Conservation (phyloP, 2,888 invertebrate genomes). For the Tortricodes alternella region DNA sequence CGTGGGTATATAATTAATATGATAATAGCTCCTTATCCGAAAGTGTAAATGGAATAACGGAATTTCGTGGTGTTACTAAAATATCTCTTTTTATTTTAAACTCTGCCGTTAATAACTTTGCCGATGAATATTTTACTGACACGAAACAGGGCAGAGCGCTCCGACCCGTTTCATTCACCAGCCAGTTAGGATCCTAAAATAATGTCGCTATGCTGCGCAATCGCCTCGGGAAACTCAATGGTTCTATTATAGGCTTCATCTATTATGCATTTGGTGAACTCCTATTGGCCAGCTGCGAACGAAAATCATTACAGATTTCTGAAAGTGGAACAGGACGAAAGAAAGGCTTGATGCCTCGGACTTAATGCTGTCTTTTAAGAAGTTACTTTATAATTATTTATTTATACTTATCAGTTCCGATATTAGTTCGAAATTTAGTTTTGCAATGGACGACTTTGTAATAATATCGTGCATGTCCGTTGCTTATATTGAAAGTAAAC, state of each 20-base stretch:
- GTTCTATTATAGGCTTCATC: constrained; percentile 74
- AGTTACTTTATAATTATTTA: too few species aligned
- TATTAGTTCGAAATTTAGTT: too few species aligned
- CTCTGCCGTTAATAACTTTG: constrained; percentile 25
- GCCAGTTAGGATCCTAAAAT: constrained; percentile 61
- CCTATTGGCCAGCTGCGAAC: constrained; percentile 63
- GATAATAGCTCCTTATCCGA: constrained; percentile 39
- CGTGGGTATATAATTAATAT: constrained; percentile 21
- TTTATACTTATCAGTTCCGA: too few species aligned
- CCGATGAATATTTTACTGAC: constrained; percentile 28
- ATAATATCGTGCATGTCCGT: too few species aligned
- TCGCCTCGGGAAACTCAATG: constrained; percentile 59
- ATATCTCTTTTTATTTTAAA: constrained; percentile 26
- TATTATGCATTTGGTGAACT: constrained; percentile 69
- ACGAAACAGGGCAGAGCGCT: constrained; percentile 27
- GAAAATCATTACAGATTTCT: constrained; percentile 68
- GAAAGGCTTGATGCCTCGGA: constrained; percentile 32
- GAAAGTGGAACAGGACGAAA: constrained; percentile 50
- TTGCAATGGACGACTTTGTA: too few species aligned
- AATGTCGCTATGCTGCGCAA: constrained; percentile 64
- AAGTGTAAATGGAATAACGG: constrained; percentile 39
- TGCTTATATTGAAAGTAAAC: too few species aligned
- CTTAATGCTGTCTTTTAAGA: too few species aligned
- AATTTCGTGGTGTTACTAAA: constrained; percentile 38
- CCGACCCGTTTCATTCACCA: constrained; percentile 48